Base-by-base conservation (phyloP, 2,113 vertebrate species). In the Promerops cafer region DNA sequence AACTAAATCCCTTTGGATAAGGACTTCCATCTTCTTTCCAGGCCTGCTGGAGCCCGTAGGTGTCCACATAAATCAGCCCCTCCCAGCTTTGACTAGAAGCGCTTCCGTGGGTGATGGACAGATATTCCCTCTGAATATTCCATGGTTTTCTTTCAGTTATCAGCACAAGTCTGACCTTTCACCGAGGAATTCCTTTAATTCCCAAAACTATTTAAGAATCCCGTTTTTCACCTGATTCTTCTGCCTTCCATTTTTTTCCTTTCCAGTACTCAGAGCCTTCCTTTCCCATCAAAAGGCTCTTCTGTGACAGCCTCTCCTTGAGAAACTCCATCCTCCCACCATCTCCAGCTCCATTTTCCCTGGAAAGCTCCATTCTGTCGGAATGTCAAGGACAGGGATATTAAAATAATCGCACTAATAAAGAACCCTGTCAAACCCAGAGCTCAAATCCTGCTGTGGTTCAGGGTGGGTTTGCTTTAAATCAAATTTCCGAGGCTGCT, bases 311-410 rank as follows among this genome's bases (percentile, higher is more conserved):
- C 5, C 3, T 88, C 93, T 95, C 81, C 86, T 81, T 77, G 78
- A 76, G 66, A 78, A 93, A 75, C 49, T 19, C 71, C 86, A 61
- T 75, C 47, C 68, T 63, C 79, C 72, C 24, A 1, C 23, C 39
- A 28, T 12, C 52, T 49, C 71, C 70, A 30, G 30, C 79, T 39
- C 15, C 42, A 12, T 79, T 95, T 89, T 93, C 78, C 78, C 56
- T 74, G 78, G 74, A 95, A 96, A 87, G 6, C 63, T 37, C 78
- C 2, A 13, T 23, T 81, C 44, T 30, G 8, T 13, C 4, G 27
- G 71, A 90, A 91, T 53, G 83, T 92, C 94, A 95, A 96, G 90
- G 94, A 75, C 70, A 63, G 63, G 59, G 42, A 52, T 94, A 90
- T 83, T 94, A 93, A 96, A 96, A 86, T 92, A 96, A 93, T 75